A percentile compares a stretch with the other conserved stretches of the same genome.
Evolutionary conservation across 2,797 vertebrate genomes (phyloP).

Genomic region (Malacoraja senta): DNA sequence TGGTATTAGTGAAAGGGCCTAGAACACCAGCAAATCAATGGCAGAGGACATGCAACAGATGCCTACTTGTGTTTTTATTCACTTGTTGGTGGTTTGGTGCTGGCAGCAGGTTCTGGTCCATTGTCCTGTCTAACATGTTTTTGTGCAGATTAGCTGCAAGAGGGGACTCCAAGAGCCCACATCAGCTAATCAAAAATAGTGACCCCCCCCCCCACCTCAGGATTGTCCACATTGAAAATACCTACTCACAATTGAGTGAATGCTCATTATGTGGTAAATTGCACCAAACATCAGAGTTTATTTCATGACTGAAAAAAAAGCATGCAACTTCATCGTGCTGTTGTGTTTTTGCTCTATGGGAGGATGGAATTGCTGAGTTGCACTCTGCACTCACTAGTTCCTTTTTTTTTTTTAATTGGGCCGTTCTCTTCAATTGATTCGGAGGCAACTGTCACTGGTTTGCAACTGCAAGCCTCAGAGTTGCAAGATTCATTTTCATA

Average conservation of each 20-base stretch:
- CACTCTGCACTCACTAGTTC: not conserved
- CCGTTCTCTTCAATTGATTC: not conserved
- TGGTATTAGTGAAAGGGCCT: too few relatives aligned
- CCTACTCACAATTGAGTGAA: not conserved
- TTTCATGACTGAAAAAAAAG: too few relatives aligned
- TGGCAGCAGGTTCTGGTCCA: too few relatives aligned
- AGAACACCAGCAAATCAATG: too few relatives aligned
- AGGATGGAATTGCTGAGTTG: not conserved
- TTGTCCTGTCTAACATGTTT: not conserved
- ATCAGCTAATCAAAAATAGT: not conserved
- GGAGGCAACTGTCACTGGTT: not conserved
- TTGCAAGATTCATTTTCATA: not conserved
- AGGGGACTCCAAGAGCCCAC: too few relatives aligned
- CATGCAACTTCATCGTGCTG: not conserved
- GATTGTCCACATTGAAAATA: not conserved
- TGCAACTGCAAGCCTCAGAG: not conserved
- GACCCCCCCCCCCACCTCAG: too few relatives aligned
- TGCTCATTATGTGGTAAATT: not conserved
- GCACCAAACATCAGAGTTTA: not conserved
- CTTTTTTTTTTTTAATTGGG: not conserved
- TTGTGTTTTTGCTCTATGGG: not conserved
- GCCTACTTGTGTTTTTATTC: too few relatives aligned
- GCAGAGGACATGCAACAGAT: too few relatives aligned
- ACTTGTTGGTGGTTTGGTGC: too few relatives aligned
- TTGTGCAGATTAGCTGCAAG: not conserved